Base-by-base conservation (phyloP, 2,797 vertebrate species). In the Halcyon badia region DNA sequence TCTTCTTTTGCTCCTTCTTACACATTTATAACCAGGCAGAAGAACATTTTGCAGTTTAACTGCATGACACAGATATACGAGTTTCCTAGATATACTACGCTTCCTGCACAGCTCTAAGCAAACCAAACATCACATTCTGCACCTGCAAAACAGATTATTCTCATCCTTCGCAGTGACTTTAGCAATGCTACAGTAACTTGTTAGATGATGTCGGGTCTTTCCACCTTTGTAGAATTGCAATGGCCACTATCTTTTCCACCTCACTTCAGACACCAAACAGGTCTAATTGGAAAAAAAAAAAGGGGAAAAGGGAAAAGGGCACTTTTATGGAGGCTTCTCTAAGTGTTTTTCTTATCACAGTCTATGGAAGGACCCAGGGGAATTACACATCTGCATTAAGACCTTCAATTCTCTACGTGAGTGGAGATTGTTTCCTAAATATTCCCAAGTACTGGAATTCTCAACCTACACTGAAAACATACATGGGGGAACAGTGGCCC, bases 21-120 rank as follows among this genome's bases (percentile, higher is more conserved):
- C 54, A 66, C 83, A 69, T 96, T 90, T 92, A 72, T 51, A 92
- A 57, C 31, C 52, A 70, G 13, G 41, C 1, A 68, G 71, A 90
- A 93, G 78, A 75, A 84, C 82, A 60, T 35, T 94, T 90, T 79
- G 82, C 83, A 83, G 54, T 75, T 72, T 85, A 84, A 90, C 49
- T 76, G 61, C 80, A 44, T 33, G 70, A 62, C 54, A 76, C 56
- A 92, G 70, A 69, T 39, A 72, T 3, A 83, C 0, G 10, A 62
- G 51, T 60, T 83, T 49, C 31, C 68, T 70, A 49, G 52, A 37
- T 24, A 19, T 2, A 31, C 26, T 8, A 46, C 10, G 35, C 28
- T 76, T 87, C 62, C 68, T 37, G 72, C 64, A 61, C 60, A 89
- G 52, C 56, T 77, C 77, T 48, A 28, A 87, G 71, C 35, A 87